Base-by-base conservation (phyloP, 2,797 vertebrate species). In the Ctenopoma kingsleyae region DNA sequence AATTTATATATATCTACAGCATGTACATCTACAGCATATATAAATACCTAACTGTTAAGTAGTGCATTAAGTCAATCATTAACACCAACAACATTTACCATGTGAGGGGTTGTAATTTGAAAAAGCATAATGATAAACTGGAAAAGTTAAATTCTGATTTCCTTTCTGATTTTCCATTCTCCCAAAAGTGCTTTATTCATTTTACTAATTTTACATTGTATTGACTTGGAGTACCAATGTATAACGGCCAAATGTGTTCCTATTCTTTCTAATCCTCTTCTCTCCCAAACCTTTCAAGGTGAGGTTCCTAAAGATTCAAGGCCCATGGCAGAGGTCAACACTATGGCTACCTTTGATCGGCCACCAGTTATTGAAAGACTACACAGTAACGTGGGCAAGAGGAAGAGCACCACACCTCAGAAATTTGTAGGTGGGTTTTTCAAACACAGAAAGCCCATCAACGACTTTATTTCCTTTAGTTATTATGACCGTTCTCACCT, bases 351-450 rank as follows among this genome's bases (percentile, higher is more conserved):
- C 85, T 98, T 97, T 89, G 96, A 99, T 86, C 96, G 97, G 87
- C 97, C 98, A 44, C 97, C 97, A 77, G 97, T 98, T 86, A 98
- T 98, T 89, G 98, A 99, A 92, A 96, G 97, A 90, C 93, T 99
- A 87, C 95, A 96, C 60, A 96, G 94, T 91, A 98, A 95, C 71
- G 94, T 99, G 91, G 97, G 96, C 92, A 99, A 99, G 90, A 96
- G 98, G 93, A 99, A 99, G 96, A 99, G 97, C 94, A 97, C 96
- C 91, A 98, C 96, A 55, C 98, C 98, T 81, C 98, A 99, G 92
- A 99, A 99, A 93, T 99, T 99, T 96, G 96, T 99, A 89, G 98
- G 98, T 99, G 74, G 85, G 94, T 93, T 71, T 73, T 48, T 52
- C 3, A 51, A 50, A 71, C 6, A 16, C 16, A 55, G 9, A 8